Conservation (phyloP, 2,113 vertebrate species). For the Rhinopomastus cyanomelas region DNA sequence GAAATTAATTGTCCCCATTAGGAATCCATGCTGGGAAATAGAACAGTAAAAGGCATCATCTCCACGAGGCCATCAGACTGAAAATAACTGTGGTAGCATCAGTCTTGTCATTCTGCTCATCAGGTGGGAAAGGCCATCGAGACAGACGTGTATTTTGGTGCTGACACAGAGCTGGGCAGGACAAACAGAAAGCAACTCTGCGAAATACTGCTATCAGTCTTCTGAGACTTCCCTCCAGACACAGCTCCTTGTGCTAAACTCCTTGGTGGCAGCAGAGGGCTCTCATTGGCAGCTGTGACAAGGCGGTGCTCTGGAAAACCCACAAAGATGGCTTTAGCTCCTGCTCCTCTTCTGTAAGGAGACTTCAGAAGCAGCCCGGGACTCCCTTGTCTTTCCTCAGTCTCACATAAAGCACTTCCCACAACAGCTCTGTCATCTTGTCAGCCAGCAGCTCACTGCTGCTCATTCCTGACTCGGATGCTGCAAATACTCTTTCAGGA, state of each 20-base stretch:
- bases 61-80: not conserved
- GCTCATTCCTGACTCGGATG: not conserved
- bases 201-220: not conserved
- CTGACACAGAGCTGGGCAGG: not conserved
- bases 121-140: not conserved
- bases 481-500: not conserved
- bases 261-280: constrained; percentile 43
- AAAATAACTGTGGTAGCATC: not conserved
- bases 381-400: not conserved
- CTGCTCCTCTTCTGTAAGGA: not conserved
- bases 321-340: rapidly evolving
- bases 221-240: not conserved
- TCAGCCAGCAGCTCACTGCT: not conserved
- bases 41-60: not conserved
- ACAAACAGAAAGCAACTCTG: not conserved
- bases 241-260: not conserved
- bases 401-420: not conserved
- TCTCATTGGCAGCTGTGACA: constrained; percentile 32
- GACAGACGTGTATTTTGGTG: not conserved
- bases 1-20: not conserved
- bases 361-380: not conserved
- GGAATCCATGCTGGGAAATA: not conserved
- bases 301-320: not conserved
- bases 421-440: not conserved
- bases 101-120: not conserved